These are phyloP conservation scores for Lasioglossum malachurum DNA, from an alignment of 2,888 invertebrate species.

Conservation along the genomic window DNA sequence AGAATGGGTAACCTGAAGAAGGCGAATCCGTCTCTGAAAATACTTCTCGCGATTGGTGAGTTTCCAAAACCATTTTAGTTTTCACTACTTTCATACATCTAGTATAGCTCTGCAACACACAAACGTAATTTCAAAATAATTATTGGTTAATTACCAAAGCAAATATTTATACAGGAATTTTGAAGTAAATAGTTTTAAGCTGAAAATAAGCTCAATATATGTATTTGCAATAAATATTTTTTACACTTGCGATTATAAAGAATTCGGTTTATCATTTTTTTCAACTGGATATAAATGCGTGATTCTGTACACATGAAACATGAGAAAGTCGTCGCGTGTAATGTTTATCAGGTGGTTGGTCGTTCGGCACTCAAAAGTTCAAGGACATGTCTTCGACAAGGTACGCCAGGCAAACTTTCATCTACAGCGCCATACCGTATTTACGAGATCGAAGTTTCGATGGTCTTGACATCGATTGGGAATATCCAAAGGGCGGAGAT, in stretches of 20 bases:
- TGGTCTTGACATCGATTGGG: constrained; percentile 96
- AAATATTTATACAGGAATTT: background rate
- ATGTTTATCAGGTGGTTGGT: constrained; percentile 93
- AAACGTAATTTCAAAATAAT: background rate
- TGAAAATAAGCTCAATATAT: background rate
- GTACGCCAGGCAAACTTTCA: constrained; percentile 96
- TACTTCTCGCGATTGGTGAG: constrained; percentile 95
- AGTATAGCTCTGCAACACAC: background rate
- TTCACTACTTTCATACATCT: background rate
- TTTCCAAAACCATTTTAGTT: background rate
- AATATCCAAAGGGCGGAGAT: constrained; percentile 96
- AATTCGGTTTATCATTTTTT: background rate
- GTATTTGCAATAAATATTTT: background rate
- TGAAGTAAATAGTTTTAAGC: background rate
- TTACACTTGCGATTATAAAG: background rate
- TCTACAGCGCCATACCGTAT: constrained; percentile 97
- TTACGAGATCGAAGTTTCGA: constrained; percentile 94
- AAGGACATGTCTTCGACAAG: constrained; percentile 95
- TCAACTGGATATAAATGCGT: background rate
- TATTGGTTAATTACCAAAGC: background rate
- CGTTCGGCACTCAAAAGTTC: constrained; percentile 98
- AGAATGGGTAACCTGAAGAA: constrained; percentile 94
- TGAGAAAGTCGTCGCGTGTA: background rate
- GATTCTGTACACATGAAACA: background rate
- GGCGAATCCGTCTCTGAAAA: constrained; percentile 95